Evolutionary conservation across 2,888 invertebrate species (phyloP).

Genomic region (Julus scandinavius): DNA sequence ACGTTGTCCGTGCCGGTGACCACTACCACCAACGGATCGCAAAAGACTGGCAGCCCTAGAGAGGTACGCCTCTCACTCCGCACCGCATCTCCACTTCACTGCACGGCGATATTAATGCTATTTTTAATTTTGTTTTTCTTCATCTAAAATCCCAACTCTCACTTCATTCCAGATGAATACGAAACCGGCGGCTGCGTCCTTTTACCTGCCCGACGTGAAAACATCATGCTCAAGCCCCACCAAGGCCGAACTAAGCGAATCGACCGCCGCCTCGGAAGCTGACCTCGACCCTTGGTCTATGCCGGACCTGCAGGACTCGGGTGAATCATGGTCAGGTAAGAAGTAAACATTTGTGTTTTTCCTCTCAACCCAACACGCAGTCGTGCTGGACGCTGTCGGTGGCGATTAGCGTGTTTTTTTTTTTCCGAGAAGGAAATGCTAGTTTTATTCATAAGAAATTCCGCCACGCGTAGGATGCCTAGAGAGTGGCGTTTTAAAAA

Average conservation of each 20-base stretch:
- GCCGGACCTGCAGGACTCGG: slow-evolving; percentile 59
- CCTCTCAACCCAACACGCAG: neutral
- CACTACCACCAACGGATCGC: neutral
- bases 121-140: neutral
- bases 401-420: neutral
- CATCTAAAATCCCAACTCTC: neutral
- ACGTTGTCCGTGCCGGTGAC: slow-evolving; percentile 11
- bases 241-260: slow-evolving; percentile 56
- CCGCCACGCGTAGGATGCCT: neutral
- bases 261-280: slow-evolving; percentile 55
- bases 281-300: slow-evolving; percentile 60
- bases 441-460: neutral
- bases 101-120: neutral
- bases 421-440: neutral
- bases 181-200: neutral
- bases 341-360: slow-evolving; percentile 36
- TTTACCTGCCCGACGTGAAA: neutral
- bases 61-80: neutral
- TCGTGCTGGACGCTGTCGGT: neutral
- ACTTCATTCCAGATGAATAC: neutral
- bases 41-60: neutral
- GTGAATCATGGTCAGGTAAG: slow-evolving; percentile 60
- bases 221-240: slow-evolving; percentile 50
- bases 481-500: neutral
- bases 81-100: neutral